A percentile compares a stretch with the other conserved stretches of the same genome.
These are phyloP conservation scores for Brachyistius frenatus DNA, from an alignment of 2,113 vertebrate species.

Conservation along the genomic window DNA sequence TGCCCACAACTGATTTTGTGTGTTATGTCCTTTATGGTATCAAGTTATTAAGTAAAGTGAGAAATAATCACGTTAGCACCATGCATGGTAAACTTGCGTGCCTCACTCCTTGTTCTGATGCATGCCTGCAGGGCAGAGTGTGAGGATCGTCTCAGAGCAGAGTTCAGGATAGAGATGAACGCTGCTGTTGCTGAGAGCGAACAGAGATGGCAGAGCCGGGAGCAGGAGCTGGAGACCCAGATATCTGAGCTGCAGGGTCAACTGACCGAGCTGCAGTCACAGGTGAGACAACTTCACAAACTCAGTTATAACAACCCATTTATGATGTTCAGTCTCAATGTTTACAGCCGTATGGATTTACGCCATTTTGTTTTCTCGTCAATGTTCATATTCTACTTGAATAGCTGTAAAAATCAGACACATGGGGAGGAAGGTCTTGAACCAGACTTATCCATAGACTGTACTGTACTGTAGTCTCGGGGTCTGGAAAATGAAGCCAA, in stretches of 20 bases:
- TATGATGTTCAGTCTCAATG: not conserved
- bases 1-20: not conserved
- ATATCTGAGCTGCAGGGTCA: constrained; percentile 74
- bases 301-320: not conserved
- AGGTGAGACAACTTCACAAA: constrained; percentile 65
- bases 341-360: not conserved
- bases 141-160: constrained; percentile 81
- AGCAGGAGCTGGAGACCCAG: constrained; percentile 83
- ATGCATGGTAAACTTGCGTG: constrained; percentile 9
- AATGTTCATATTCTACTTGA: not conserved
- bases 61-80: no score
- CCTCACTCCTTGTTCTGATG: constrained; percentile 33
- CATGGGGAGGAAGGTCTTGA: no score
- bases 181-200: constrained; percentile 78
- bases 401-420: not conserved
- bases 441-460: no score
- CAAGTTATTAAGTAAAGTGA: not conserved
- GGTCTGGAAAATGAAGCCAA: no score
- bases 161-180: constrained; percentile 83
- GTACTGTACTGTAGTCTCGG: no score
- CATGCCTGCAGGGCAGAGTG: constrained; percentile 79
- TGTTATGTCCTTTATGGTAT: not conserved
- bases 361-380: not conserved
- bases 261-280: constrained; percentile 74
- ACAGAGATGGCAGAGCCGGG: constrained; percentile 84